phyloP scores from a whole-genome alignment of 2,888 invertebrate genomes.

The Drosophila peninsularis region DNA sequence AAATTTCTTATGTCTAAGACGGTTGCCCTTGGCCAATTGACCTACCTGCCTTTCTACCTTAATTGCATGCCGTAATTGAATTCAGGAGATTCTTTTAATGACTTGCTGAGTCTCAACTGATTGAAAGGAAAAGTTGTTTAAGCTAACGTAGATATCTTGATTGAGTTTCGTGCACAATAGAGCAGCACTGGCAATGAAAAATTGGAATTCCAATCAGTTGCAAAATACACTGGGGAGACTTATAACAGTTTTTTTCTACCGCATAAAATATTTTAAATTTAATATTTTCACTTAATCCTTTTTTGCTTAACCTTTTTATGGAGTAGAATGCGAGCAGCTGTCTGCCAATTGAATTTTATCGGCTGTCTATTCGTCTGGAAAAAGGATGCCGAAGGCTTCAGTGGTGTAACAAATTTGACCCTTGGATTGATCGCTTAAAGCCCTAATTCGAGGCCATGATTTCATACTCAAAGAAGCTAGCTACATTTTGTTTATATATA shows the following conservation, averaged over 20 bases:
- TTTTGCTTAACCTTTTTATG: background rate
- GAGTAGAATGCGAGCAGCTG: background rate
- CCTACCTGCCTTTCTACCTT: constrained; percentile 14
- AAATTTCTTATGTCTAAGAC: constrained; percentile 7
- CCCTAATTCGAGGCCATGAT: background rate
- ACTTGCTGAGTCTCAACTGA: background rate
- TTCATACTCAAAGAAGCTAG: no score
- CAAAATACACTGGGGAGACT: no score
- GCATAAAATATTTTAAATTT: background rate
- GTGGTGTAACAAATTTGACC: background rate
- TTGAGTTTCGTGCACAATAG: no score
- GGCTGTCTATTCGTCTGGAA: background rate
- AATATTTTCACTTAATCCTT: background rate
- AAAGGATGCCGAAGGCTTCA: background rate
- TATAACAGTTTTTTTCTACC: no score
- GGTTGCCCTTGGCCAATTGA: background rate
- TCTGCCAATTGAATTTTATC: background rate
- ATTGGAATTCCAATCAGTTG: no score
- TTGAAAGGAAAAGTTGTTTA: no score
- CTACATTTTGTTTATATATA: no score
- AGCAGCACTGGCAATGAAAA: no score
- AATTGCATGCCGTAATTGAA: constrained; percentile 31
- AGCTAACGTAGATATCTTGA: no score
- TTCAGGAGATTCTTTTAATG: constrained; percentile 14
- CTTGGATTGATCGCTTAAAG: background rate